phyloP scores from a whole-genome alignment of 1,140 invertebrate species.

The Habropoda laboriosa region DNA sequence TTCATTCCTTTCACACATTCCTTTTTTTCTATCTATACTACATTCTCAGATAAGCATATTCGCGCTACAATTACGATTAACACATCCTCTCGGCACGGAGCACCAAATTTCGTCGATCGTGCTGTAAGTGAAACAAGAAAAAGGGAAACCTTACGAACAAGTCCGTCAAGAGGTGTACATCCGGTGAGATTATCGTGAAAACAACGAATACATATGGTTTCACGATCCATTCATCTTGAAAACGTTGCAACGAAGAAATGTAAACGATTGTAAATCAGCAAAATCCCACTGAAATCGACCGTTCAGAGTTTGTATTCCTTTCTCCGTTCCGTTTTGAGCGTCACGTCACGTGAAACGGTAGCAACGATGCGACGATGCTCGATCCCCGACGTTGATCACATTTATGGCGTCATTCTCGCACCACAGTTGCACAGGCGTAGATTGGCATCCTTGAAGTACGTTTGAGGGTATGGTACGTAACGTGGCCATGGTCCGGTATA shows the following conservation, averaged over 20 bases:
- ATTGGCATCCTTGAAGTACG: slow-evolving; percentile 77
- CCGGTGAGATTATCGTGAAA: neutral
- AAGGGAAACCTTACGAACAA: too few relatives aligned
- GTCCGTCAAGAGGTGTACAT: neutral
- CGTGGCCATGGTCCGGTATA: slow-evolving; percentile 75
- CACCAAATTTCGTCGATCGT: too few relatives aligned
- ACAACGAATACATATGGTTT: neutral
- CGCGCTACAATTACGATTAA: too few relatives aligned
- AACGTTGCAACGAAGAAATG: neutral
- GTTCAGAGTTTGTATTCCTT: neutral
- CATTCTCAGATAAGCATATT: too few relatives aligned
- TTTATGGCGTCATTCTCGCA: slow-evolving; percentile 52
- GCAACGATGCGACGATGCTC: slow-evolving; percentile 36
- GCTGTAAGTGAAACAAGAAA: neutral
- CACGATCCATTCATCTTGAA: neutral
- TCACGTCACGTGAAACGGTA: slow-evolving; percentile 5
- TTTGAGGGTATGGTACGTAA: slow-evolving; percentile 39
- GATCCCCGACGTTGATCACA: slow-evolving; percentile 41
- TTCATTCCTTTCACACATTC: too few relatives aligned
- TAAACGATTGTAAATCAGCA: neutral
- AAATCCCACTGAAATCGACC: neutral
- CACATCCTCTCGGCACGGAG: neutral
- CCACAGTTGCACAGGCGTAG: slow-evolving; percentile 74
- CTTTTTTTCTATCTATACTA: too few relatives aligned
- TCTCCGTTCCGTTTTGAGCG: slow-evolving; percentile 6